Base-by-base conservation (phyloP, 1,140 invertebrate species). In the Adoxophyes honmai region DNA sequence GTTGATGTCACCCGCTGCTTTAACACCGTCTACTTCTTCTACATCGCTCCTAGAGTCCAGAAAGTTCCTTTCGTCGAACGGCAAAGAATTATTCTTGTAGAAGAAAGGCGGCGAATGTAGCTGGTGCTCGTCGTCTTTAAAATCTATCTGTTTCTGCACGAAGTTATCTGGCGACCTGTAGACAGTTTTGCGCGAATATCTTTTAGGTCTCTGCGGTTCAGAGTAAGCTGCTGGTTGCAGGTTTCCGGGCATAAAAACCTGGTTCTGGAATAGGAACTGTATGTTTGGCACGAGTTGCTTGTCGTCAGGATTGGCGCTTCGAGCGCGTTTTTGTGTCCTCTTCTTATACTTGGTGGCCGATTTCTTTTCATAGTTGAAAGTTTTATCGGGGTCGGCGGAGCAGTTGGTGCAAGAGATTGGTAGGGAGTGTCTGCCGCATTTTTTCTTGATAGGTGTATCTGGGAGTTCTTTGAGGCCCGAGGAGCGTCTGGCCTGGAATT, bases 201-300 rank as follows among this genome's bases (percentile, higher is more conserved):
- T n/a, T n/a, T n/a, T n/a, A n/a, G n/a, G 63, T 42, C 68, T 75
- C 3, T 67, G 66, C 4, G 83, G 81, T 52, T 88, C 86, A 0
- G 86, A 79, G 42, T 73, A 83, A 0, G 81, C 73, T 0, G n/a
- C n/a, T n/a, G n/a, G n/a, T n/a, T n/a, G n/a, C n/a, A 83, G 48
- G 59, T 83, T 84, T 0, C 83, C 82, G 7, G 82, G 81, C 84
- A 89, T 84, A 48, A 88, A 89, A 7, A 90, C 83, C 65, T 89
- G 86, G 48, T 89, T 89, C 67, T 85, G 81, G 56, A 89, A 89
- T 1, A 88, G 70, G 63, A 90, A 89, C 54, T 89, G 86, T 70
- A 90, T 85, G 52, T 87, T 87, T 4, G 89, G 89, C 1, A 78
- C 64, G 1, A 68, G 63, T n/a, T n/a, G n/a, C n/a, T n/a, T n/a